Percentiles rank a stretch among this genome's conserved stretches.
Evolutionary conservation across 37 sponge, comb jelly and placozoan genomes (phyloP).

Genomic region (Beroe forskalii): DNA sequence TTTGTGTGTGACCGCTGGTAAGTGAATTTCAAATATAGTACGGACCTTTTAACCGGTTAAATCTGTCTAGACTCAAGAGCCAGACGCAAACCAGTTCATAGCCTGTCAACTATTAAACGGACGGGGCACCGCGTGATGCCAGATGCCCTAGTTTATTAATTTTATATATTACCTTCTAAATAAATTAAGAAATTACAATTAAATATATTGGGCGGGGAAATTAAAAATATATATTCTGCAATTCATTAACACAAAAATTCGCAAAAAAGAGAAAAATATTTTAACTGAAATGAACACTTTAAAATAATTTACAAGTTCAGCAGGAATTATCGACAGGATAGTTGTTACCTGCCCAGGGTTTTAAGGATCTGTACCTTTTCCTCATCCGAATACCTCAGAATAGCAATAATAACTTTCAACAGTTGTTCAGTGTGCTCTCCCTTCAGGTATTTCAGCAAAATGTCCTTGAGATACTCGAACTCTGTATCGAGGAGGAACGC

Average conservation of each 20-base stretch:
- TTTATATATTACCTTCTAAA: too few species aligned
- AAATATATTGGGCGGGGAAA: not conserved
- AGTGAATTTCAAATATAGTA: too few species aligned
- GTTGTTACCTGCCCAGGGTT: not conserved
- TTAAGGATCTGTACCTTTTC: constrained; percentile 1
- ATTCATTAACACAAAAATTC: not conserved
- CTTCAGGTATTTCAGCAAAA: constrained; percentile 31
- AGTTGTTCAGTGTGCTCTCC: constrained; percentile 54
- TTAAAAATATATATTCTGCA: not conserved
- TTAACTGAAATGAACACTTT: not conserved
- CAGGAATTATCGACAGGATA: too few species aligned
- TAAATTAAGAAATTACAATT: not conserved
- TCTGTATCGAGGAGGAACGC: constrained; percentile 2
- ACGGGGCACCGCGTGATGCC: too few species aligned
- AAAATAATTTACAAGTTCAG: not conserved
- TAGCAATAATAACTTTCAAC: constrained; percentile 34
- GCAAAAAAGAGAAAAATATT: not conserved
- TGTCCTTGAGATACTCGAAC: constrained; percentile 43
- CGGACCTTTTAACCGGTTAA: too few species aligned
- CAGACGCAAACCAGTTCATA: too few species aligned
- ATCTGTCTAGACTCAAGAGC: too few species aligned
- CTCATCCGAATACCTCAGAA: not conserved
- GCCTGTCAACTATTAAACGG: too few species aligned
- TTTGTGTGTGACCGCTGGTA: too few species aligned
- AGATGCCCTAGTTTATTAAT: too few species aligned